A percentile compares a stretch with the other conserved stretches of the same genome.
Evolutionary conservation across 2,797 vertebrate species (phyloP).

Genomic region (Phataginus tricuspis): DNA sequence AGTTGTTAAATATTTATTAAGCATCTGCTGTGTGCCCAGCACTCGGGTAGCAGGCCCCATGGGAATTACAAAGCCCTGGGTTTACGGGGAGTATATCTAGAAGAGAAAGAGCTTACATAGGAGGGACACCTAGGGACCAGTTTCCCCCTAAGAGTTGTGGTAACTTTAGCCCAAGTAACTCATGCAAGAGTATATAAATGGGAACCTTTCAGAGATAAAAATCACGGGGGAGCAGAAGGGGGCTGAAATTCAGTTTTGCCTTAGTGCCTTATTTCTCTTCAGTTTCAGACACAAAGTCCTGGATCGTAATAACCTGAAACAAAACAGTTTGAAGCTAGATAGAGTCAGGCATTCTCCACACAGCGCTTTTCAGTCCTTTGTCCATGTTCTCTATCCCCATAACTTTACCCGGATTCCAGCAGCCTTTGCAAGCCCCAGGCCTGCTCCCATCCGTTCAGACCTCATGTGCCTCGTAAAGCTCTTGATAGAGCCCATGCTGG

Average conservation of each 20-base stretch:
- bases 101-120: background rate
- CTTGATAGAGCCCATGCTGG: background rate
- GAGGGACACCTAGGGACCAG: background rate
- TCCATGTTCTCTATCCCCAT: background rate
- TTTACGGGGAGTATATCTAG: background rate
- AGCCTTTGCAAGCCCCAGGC: background rate
- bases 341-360: background rate
- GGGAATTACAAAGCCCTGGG: background rate
- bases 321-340: background rate
- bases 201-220: background rate
- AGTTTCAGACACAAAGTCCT: background rate
- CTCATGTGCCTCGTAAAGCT: background rate
- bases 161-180: slow-evolving; percentile 22
- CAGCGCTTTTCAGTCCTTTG: background rate
- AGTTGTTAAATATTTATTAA: slow-evolving; percentile 7
- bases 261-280: slow-evolving; percentile 6
- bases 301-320: slow-evolving; percentile 43
- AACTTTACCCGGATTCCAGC: background rate
- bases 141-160: background rate
- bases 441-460: background rate
- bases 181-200: slow-evolving; percentile 1
- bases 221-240: background rate
- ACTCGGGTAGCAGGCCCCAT: background rate
- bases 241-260: slow-evolving; percentile 28
- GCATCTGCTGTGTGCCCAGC: background rate